These are phyloP conservation scores for Liasis olivaceus DNA, from an alignment of 2,797 vertebrate species.

Conservation along the genomic window DNA sequence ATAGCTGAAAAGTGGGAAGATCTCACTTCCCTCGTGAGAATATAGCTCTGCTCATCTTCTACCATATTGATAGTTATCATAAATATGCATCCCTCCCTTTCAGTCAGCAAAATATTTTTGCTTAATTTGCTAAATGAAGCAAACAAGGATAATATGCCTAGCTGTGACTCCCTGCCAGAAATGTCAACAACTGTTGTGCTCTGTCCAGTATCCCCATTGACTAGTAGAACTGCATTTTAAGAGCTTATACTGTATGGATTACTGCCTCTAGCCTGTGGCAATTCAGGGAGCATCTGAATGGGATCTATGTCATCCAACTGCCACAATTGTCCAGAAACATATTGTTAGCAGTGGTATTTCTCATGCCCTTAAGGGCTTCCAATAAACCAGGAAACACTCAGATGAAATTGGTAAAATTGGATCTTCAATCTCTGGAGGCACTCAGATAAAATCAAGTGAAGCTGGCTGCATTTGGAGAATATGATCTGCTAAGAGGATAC, in stretches of 20 bases:
- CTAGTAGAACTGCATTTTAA: neutral
- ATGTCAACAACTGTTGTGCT: neutral
- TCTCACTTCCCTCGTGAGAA: neutral
- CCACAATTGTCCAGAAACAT: neutral
- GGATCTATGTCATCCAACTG: neutral
- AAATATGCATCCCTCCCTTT: neutral
- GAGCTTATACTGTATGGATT: neutral
- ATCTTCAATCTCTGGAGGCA: neutral
- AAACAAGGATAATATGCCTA: too few species aligned
- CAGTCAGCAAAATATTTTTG: neutral
- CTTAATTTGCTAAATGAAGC: neutral
- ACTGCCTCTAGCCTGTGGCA: neutral
- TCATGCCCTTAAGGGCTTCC: neutral
- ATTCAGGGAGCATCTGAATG: neutral
- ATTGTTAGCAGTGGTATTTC: neutral
- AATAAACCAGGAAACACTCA: neutral
- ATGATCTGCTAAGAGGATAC: neutral
- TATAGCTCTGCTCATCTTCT: neutral
- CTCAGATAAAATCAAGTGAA: constrained; percentile 3
- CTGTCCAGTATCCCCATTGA: neutral
- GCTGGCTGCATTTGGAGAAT: neutral
- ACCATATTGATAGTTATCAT: neutral
- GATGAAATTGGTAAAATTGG: neutral
- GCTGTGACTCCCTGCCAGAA: neutral
- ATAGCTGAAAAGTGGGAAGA: neutral